These are phyloP conservation scores for Henricia sp. DNA, from an alignment of 53 echinoderm and acorn worm genomes.

Conservation along the genomic window DNA sequence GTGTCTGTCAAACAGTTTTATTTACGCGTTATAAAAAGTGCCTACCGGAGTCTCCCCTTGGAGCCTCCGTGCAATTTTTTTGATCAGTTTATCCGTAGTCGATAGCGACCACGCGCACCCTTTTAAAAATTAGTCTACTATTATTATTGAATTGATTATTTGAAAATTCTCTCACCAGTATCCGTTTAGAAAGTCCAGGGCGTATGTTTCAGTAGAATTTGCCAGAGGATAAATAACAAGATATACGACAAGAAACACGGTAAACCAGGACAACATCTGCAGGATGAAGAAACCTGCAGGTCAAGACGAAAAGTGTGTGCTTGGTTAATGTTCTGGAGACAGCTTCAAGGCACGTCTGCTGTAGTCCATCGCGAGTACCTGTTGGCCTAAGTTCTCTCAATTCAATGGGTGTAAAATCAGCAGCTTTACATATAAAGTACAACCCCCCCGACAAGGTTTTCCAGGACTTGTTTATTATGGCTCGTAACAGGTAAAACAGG, in stretches of 20 bases:
- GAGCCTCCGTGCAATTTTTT: background rate
- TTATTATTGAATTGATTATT: background rate
- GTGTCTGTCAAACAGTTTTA: too few relatives aligned
- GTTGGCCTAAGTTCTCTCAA: too few relatives aligned
- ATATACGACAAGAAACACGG: slow-evolving; percentile 43
- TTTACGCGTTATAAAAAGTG: too few relatives aligned
- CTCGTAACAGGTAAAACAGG: too few relatives aligned
- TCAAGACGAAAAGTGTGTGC: background rate
- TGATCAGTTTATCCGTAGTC: background rate
- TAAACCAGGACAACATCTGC: slow-evolving; percentile 35
- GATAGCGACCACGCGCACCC: background rate
- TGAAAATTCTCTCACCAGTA: slow-evolving; percentile 9
- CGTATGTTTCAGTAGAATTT: background rate
- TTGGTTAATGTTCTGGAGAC: background rate
- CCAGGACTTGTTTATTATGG: too few relatives aligned
- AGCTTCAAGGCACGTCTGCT: background rate
- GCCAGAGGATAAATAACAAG: slow-evolving; percentile 26
- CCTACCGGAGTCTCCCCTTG: too few relatives aligned
- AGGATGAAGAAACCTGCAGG: slow-evolving; percentile 44
- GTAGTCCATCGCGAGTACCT: too few relatives aligned
- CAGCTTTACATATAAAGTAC: too few relatives aligned
- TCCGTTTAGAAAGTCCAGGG: background rate
- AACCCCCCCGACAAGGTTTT: too few relatives aligned
- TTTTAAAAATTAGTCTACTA: background rate
- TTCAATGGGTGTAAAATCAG: too few relatives aligned